These are phyloP conservation scores for Drosophila sechellia DNA, from an alignment of 1,140 invertebrate genomes.

Conservation along the genomic window DNA sequence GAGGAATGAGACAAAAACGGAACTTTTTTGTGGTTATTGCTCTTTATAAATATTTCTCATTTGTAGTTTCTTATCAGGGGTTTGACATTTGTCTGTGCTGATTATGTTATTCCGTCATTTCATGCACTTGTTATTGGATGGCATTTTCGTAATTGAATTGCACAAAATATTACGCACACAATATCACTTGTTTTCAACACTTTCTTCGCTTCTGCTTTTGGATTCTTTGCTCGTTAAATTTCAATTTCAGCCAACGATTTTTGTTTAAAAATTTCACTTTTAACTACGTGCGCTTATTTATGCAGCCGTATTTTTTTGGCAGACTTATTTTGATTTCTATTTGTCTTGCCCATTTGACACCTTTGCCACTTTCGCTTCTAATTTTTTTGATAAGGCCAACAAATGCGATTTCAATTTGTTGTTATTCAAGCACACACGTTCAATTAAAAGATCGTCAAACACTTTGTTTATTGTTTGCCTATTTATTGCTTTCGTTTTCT, in stretches of 20 bases:
- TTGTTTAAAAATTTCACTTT: conserved; percentile 65
- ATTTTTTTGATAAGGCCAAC: conserved; percentile 37
- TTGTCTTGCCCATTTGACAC: conserved; percentile 17
- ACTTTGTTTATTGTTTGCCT: conserved; percentile 1
- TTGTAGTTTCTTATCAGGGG: conserved; percentile 35
- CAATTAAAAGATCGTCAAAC: neutral
- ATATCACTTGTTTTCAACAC: conserved; percentile 47
- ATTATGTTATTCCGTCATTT: conserved; percentile 46
- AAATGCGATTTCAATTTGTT: conserved; percentile 35
- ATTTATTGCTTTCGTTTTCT: neutral
- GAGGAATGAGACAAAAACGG: conserved; percentile 15
- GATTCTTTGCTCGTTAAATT: conserved; percentile 48
- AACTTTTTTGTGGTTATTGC: conserved; percentile 35
- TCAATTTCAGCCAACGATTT: conserved; percentile 49
- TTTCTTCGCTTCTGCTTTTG: conserved; percentile 54
- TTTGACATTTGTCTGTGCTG: conserved; percentile 48
- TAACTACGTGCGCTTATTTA: conserved; percentile 58
- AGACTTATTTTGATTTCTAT: conserved; percentile 14
- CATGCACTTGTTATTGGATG: conserved; percentile 37
- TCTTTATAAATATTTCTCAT: conserved; percentile 38
- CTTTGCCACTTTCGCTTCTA: conserved; percentile 35
- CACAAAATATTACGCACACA: conserved; percentile 47
- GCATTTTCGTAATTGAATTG: conserved; percentile 58
- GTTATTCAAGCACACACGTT: conserved; percentile 17
- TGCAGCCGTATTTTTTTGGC: conserved; percentile 16